Evolutionary conservation across 2,797 vertebrate species (phyloP).

Genomic region (Echiichthys vipera): DNA sequence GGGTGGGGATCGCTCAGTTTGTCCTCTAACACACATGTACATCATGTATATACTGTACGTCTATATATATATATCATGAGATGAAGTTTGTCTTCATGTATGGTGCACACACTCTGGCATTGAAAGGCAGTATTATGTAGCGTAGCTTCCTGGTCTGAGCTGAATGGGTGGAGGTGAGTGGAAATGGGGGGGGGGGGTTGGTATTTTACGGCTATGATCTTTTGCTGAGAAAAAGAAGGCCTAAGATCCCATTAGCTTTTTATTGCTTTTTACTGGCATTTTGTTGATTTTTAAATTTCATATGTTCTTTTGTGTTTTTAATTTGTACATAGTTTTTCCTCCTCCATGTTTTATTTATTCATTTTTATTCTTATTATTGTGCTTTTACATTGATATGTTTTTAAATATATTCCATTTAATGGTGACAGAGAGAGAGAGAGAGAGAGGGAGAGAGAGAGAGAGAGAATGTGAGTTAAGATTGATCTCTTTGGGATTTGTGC

Average conservation of each 20-base stretch:
- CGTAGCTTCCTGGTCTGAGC: constrained; percentile 65
- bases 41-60: constrained; percentile 81
- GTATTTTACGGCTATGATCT: constrained; percentile 77
- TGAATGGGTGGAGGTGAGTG: constrained; percentile 17
- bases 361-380: constrained; percentile 70
- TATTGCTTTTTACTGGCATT: constrained; percentile 46
- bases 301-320: constrained; percentile 39
- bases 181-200: constrained; percentile 19
- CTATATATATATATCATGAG: constrained; percentile 72
- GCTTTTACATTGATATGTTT: constrained; percentile 63
- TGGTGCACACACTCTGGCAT: constrained; percentile 61
- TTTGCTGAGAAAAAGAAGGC: constrained; percentile 73
- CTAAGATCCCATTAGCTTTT: constrained; percentile 70
- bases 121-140: constrained; percentile 86
- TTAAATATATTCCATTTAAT: constrained; percentile 64
- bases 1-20: constrained; percentile 38
- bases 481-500: constrained; percentile 32
- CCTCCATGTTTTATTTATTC: constrained; percentile 68
- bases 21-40: constrained; percentile 72
- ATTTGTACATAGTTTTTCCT: constrained; percentile 76
- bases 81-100: constrained; percentile 74
- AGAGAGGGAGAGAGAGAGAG: constrained; percentile 10
- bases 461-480: constrained; percentile 3
- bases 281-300: constrained; percentile 49
- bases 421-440: constrained; percentile 46